A percentile compares a stretch with the other conserved stretches of the same genome.
phyloP scores from a whole-genome alignment of 2,113 vertebrate genomes.

The Chaetura pelagica region DNA sequence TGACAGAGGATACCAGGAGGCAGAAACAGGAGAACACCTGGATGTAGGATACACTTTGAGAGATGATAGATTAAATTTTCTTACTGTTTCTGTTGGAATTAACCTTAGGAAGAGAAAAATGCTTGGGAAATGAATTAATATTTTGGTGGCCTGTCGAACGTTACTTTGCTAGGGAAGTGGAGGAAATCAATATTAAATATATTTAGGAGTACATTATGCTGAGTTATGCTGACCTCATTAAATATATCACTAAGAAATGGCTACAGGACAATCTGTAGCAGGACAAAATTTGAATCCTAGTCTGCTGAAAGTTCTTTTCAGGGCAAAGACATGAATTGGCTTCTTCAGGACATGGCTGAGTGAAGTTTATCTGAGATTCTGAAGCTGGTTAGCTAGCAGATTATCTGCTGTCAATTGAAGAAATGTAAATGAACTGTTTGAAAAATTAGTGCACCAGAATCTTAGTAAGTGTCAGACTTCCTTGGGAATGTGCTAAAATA shows the following conservation, averaged over 20 bases:
- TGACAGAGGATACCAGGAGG: neutral
- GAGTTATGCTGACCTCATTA: constrained; percentile 56
- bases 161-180: neutral
- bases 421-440: neutral
- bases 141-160: neutral
- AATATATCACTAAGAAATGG: constrained; percentile 22
- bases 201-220: constrained; percentile 39
- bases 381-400: neutral
- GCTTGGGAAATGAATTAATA: neutral
- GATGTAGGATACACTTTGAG: neutral
- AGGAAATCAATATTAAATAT: constrained; percentile 54
- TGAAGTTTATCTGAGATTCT: neutral
- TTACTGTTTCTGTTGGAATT: constrained; percentile 29
- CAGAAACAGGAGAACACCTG: constrained; percentile 5
- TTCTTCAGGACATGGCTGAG: neutral
- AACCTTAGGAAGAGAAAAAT: constrained; percentile 21
- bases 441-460: neutral
- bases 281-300: neutral
- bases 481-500: neutral
- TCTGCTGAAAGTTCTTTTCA: neutral
- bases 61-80: constrained; percentile 26
- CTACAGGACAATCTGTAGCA: neutral
- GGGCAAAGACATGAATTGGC: neutral
- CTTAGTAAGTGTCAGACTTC: neutral
- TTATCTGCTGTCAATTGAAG: neutral